These are phyloP conservation scores for Drosophila testacea DNA, from an alignment of 2,888 invertebrate species.

Conservation along the genomic window DNA sequence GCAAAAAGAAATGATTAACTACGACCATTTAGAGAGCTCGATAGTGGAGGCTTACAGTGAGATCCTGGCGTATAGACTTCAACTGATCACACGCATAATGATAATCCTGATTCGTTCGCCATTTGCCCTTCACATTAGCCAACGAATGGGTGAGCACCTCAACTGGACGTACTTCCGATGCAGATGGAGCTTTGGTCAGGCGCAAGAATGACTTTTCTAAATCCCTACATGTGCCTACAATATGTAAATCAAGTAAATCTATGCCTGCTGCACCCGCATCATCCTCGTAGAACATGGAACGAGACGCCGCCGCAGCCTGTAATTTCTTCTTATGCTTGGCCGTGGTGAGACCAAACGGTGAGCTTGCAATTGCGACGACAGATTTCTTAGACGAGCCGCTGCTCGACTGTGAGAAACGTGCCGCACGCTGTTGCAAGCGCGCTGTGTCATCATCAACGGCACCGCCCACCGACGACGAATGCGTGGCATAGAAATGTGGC, in stretches of 20 bases:
- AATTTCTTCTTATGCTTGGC: slow-evolving; percentile 68
- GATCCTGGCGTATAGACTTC: slow-evolving; percentile 99
- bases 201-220: slow-evolving; percentile 98
- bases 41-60: slow-evolving; percentile 91
- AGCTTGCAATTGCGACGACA: slow-evolving; percentile 81
- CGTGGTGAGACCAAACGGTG: slow-evolving; percentile 75
- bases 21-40: background rate
- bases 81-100: slow-evolving; percentile 99
- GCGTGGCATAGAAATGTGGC: slow-evolving; percentile 86
- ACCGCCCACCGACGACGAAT: slow-evolving; percentile 88
- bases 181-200: slow-evolving; percentile 97
- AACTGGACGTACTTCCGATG: slow-evolving; percentile 96
- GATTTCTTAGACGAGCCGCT: slow-evolving; percentile 75
- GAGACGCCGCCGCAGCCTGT: slow-evolving; percentile 42
- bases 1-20: background rate
- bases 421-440: slow-evolving; percentile 94
- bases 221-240: slow-evolving; percentile 97
- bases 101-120: slow-evolving; percentile 96
- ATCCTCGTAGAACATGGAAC: slow-evolving; percentile 86
- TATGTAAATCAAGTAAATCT: slow-evolving; percentile 94
- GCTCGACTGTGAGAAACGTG: slow-evolving; percentile 88
- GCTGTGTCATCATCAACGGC: slow-evolving; percentile 91
- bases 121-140: slow-evolving; percentile 95
- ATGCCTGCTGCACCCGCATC: slow-evolving; percentile 88
- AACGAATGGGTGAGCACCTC: slow-evolving; percentile 93